Evolutionary conservation across 2,113 vertebrate genomes (phyloP), one percentile per base, ranked within the genome.

Genomic region (Trochalopteron elliotii): DNA sequence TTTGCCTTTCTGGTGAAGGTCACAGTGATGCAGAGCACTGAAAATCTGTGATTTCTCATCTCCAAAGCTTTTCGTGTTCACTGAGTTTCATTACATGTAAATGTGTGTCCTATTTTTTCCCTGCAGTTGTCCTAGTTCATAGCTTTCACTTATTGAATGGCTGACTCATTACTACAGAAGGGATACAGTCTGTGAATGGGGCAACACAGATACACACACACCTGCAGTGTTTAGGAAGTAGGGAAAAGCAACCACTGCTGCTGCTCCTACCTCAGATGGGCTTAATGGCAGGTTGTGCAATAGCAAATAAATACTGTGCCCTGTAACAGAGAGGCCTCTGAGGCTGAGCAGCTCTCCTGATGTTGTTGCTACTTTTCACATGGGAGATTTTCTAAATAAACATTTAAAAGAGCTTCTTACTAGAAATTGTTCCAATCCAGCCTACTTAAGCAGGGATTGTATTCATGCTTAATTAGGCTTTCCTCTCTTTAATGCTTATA

Each of bases 401-500:
- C 92, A 59, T 90, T 94, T 96, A 93, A 90, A 95, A 95, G 92
- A 90, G 37, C 90, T 92, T 71, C 76, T 95, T 93, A 87, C 28
- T 78, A 83, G 92, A 96, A 95, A 78, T 79, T 80, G 71, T 93
- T 83, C 77, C 93, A 87, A 90, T 92, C 59, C 72, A 78, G 64
- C 53, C 55, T 87, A 42, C 76, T 96, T 96, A 96, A 89, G 77
- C 72, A 28, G 56, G 90, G 93, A 94, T 96, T 96, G 90, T 89
- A 53, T 94, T 96, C 79, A 86, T 95, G 91, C 92, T 91, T 97
- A 95, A 95, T 97, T 96, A 95, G 70, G 91, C 89, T 95, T 95
- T 97, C 82, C 69, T 91, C 76, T 93, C 71, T 87, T 90, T 96
- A 94, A 89, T 93, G 89, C 80, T 96, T 90, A 87, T 91, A 83